phyloP scores from a whole-genome alignment of 2,113 vertebrate species.

The Gadus chalcogrammus region DNA sequence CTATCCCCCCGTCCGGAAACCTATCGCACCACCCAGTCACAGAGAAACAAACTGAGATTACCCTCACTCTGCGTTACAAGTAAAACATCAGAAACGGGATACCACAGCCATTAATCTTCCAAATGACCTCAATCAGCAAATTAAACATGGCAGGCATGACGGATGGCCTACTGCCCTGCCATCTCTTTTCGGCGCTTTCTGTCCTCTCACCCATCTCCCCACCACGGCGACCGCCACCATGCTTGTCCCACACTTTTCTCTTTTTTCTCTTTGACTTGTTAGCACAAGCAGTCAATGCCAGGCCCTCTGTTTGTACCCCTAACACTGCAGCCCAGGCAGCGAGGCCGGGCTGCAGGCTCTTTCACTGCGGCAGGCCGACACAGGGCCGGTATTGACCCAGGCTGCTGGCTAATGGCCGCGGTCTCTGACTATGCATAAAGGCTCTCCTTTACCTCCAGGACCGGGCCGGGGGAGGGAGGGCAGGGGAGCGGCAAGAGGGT shows the following conservation, averaged over 20 bases:
- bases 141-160: conserved; percentile 33
- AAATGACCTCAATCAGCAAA: conserved; percentile 48
- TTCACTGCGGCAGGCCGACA: conserved; percentile 58
- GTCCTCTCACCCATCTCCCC: conserved; percentile 14
- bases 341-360: conserved; percentile 48
- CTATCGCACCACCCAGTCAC: conserved; percentile 32
- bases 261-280: conserved; percentile 49
- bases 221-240: conserved; percentile 48
- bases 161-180: conserved; percentile 23
- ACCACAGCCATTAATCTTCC: conserved; percentile 34
- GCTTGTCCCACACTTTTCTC: conserved; percentile 52
- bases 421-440: conserved; percentile 59
- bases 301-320: conserved; percentile 13
- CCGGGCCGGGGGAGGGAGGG: conserved; percentile 16
- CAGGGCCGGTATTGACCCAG: conserved; percentile 68
- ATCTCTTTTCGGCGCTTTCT: neutral
- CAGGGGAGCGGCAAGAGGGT: conserved; percentile 27
- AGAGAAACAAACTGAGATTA: neutral
- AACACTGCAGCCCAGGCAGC: conserved; percentile 32
- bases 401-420: conserved; percentile 57
- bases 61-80: neutral
- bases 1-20: conserved; percentile 31
- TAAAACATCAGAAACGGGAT: conserved; percentile 1
- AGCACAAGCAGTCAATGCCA: conserved; percentile 58
- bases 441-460: conserved; percentile 50